phyloP scores from a whole-genome alignment of 1,140 invertebrate genomes.

The Temnothorax curvispinosus region DNA sequence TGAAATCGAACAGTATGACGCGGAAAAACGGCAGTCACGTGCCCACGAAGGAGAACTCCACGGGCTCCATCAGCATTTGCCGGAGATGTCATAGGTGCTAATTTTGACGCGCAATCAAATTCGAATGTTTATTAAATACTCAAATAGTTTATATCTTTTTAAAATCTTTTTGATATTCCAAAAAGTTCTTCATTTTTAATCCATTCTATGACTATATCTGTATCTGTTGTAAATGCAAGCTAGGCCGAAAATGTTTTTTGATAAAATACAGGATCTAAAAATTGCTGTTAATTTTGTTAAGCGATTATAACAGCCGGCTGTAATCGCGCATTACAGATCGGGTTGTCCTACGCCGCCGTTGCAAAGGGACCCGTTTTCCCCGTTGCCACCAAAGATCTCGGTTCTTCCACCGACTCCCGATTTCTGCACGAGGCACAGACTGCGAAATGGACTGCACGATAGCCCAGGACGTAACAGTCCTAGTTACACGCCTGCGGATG shows the following conservation, averaged over 20 bases:
- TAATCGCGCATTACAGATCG: conserved; percentile 73
- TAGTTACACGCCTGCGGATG: conserved; percentile 80
- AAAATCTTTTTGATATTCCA: background rate
- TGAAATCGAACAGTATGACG: conserved; percentile 82
- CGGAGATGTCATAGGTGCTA: conserved; percentile 88
- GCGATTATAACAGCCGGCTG: background rate
- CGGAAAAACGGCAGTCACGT: conserved; percentile 77
- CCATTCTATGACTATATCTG: background rate
- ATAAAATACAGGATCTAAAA: background rate
- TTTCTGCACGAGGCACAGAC: conserved; percentile 80
- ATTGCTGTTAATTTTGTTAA: background rate
- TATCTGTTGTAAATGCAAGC: background rate
- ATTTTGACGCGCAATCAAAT: background rate
- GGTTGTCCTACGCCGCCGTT: conserved; percentile 83
- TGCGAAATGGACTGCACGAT: conserved; percentile 79
- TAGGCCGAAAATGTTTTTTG: background rate
- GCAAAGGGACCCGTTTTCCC: conserved; percentile 85
- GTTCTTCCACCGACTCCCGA: conserved; percentile 92
- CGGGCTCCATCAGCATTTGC: conserved; percentile 87
- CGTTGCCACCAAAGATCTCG: conserved; percentile 89
- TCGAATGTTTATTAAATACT: background rate
- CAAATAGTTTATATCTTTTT: conserved; percentile 1
- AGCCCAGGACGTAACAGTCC: conserved; percentile 82
- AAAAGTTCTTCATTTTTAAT: background rate
- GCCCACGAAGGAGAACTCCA: conserved; percentile 81